phyloP scores from a whole-genome alignment of 2,888 invertebrate species.

The Dynastes grantii region DNA sequence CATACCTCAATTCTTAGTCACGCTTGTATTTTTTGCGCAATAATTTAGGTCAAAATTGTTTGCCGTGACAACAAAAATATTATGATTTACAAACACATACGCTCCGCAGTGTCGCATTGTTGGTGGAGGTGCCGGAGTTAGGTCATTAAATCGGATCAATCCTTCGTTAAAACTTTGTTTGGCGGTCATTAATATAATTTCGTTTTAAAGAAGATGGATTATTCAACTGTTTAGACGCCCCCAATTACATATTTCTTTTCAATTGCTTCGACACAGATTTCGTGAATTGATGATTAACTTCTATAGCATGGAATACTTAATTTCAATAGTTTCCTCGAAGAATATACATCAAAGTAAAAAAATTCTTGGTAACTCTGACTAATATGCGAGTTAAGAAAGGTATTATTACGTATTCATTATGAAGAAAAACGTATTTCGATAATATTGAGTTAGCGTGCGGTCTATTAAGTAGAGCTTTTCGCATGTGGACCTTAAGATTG shows the following conservation, averaged over 20 bases:
- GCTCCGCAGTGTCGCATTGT: not conserved
- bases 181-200: not conserved
- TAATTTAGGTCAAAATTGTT: slow-evolving; percentile 34
- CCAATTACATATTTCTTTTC: not conserved
- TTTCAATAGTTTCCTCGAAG: not conserved
- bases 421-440: not conserved
- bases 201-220: not conserved
- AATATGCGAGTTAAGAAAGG: not conserved
- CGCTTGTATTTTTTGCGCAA: slow-evolving; percentile 10
- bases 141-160: not conserved
- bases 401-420: slow-evolving; percentile 15
- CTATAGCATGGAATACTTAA: not conserved
- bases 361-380: not conserved
- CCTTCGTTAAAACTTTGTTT: not conserved
- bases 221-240: not conserved
- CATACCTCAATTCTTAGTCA: slow-evolving; percentile 24
- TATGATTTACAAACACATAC: slow-evolving; percentile 3
- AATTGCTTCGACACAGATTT: not conserved
- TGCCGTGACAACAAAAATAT: slow-evolving; percentile 32
- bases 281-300: too few species aligned
- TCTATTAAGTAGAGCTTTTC: not conserved
- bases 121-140: slow-evolving; percentile 10
- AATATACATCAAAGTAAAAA: not conserved
- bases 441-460: slow-evolving; percentile 1
- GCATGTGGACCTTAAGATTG: not conserved